Base-by-base conservation (phyloP, 2,888 invertebrate genomes). In the Sarcophaga subvicina region DNA sequence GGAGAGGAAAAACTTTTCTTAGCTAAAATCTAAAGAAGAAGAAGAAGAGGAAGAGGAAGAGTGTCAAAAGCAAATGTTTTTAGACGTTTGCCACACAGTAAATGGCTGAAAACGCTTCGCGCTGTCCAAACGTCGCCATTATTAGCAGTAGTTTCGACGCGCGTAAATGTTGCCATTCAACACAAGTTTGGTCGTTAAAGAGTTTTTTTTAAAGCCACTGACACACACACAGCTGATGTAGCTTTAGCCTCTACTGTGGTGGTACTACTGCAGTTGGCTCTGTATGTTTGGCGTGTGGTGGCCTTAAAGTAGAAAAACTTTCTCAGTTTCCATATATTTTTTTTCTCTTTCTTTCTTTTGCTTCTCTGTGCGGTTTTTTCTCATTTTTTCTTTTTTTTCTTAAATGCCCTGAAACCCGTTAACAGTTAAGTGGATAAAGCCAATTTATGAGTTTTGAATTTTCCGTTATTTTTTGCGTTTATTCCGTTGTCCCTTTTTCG, bases 391-490 rank as follows among this genome's bases (percentile, higher is more conserved):
- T 64, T 54, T 2, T 59, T 37, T 27, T n/a, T 69, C 64, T 83
- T 79, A 79, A 84, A 87, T 87, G 87, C 81, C 82, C 82, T 89
- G 81, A 90, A 90, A 91, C 90, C 91, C 91, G 92, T 92, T 92
- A 92, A 91, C 92, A 92, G 91, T 92, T 92, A 92, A 92, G 92
- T 92, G 93, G 92, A 92, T 92, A 92, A 87, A 92, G 92, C 92
- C 92, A 92, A 92, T 92, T 92, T 92, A 92, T 92, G 92, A 92
- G 91, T 91, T 92, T 91, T 89, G 90, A 92, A 91, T 77, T 78
- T 71, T 20, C 37, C 11, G 3, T 66, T 62, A 90, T 90, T 80
- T 83, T 79, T 70, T 45, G 4, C 3, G 0, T 37, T 37, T 37
- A 37, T 37, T 37, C 37, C 37, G 8, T 37, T 37, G 2, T 37